Evolutionary conservation across 2,888 invertebrate genomes (phyloP).

Genomic region (Ellobium chinense): DNA sequence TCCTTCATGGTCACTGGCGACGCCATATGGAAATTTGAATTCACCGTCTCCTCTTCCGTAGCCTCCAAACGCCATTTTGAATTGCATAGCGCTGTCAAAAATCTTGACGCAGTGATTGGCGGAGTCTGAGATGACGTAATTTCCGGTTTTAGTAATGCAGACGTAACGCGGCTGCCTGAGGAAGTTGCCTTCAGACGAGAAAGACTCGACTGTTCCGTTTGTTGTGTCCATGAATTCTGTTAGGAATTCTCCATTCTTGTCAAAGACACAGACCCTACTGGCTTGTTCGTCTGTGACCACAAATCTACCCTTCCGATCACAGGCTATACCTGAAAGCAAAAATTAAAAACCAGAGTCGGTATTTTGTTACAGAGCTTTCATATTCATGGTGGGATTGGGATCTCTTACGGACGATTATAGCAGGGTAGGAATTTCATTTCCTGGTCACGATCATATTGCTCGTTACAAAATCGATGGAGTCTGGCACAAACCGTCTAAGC

Average conservation of each 20-base stretch:
- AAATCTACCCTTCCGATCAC: slow-evolving; percentile 73
- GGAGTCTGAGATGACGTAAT: slow-evolving; percentile 80
- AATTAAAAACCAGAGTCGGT: too few relatives aligned
- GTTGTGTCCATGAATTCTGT: slow-evolving; percentile 1
- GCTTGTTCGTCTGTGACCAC: slow-evolving; percentile 80
- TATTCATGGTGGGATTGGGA: too few relatives aligned
- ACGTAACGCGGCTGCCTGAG: slow-evolving; percentile 80
- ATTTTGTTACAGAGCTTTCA: too few relatives aligned
- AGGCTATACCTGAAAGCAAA: too few relatives aligned
- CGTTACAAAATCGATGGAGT: too few relatives aligned
- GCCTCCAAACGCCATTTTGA: slow-evolving; percentile 78
- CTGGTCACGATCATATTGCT: too few relatives aligned
- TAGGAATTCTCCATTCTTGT: slow-evolving; percentile 42
- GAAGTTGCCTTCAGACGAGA: background rate
- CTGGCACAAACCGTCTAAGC: too few relatives aligned
- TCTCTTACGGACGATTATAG: too few relatives aligned
- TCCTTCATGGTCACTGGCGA: slow-evolving; percentile 79
- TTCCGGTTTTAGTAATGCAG: slow-evolving; percentile 77
- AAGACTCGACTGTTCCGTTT: background rate
- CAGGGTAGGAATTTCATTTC: too few relatives aligned
- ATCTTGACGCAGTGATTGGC: slow-evolving; percentile 80
- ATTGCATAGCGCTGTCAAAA: slow-evolving; percentile 78
- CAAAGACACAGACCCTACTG: slow-evolving; percentile 67
- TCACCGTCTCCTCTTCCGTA: slow-evolving; percentile 79
- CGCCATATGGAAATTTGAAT: slow-evolving; percentile 80